Base-by-base conservation (phyloP, 2,113 vertebrate genomes). In the Columba janthina region DNA sequence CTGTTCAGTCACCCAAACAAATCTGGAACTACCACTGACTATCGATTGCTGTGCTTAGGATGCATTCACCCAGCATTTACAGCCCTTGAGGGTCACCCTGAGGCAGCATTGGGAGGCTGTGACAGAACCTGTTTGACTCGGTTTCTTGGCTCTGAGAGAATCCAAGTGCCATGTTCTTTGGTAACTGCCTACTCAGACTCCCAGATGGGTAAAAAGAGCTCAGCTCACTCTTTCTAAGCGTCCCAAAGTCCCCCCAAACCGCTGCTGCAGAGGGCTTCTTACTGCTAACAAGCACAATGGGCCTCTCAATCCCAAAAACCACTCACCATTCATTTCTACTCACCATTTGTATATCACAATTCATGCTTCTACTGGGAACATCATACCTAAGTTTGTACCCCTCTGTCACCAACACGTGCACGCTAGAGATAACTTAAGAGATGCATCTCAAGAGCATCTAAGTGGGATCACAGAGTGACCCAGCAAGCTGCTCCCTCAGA, bases 211-310 rank as follows among this genome's bases (percentile, higher is more conserved):
- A 22, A 40, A 57, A 72, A 65, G 25, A 26, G 22, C 46, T 92
- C 40, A 73, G n/a, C 17, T 6, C 15, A 48, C 83, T 85, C 38
- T 75, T 73, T 38, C 32, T 28, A 38, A 83, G 34, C 13, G 38
- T 83, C 48, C 34, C 19, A 8, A 29, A 48, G 8, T 48, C 29
- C 34, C n/a, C 57, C 22, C 50, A 51, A 92, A 48, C 25, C 34
- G 26, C 22, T 21, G 2, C 21, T 31, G 5, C 5, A 12, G 51
- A 42, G 31, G 19, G 31, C 17, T 74, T 66, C 22, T 25, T 66
- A 38, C 8, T 0, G 0, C 29, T 51, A 26, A 57, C 9, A 22
- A 62, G 72, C 14, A 51, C 2, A 1, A 11, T 1, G 2, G 40
- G 51, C 8, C 12, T 77, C 48, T 44, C 38, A 21, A 54, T 77